Conservation (phyloP, 2,888 invertebrate species). For the Acrobasis consociella region DNA sequence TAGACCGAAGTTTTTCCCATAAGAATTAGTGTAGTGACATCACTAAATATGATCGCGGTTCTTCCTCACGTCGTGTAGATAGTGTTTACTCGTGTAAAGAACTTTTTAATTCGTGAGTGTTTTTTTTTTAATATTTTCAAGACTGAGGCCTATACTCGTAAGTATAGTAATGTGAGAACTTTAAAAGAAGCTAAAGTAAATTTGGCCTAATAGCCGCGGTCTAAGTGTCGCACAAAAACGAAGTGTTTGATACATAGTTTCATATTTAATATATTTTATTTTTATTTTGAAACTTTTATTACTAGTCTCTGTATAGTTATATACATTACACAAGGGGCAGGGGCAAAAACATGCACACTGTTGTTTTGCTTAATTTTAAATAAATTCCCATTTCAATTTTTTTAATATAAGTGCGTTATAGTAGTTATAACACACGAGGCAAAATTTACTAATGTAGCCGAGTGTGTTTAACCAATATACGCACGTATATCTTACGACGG, state of each 20-base stretch:
- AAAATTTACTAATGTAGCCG: no score
- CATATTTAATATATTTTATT: constrained; percentile 42
- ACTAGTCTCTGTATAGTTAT: constrained; percentile 71
- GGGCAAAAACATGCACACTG: not conserved
- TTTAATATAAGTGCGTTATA: no score
- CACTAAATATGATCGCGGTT: constrained; percentile 57
- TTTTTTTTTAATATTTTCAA: constrained; percentile 26
- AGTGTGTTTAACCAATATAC: no score
- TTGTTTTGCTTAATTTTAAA: not conserved
- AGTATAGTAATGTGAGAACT: constrained; percentile 23
- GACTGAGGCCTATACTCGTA: constrained; percentile 15
- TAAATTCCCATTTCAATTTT: not conserved
- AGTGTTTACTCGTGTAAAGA: constrained; percentile 31
- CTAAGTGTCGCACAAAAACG: constrained; percentile 38
- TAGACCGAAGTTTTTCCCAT: constrained; percentile 54
- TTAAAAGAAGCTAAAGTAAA: constrained; percentile 24
- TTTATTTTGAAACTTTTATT: constrained; percentile 35
- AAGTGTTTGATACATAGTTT: constrained; percentile 36
- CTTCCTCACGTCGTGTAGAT: constrained; percentile 54
- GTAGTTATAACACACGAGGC: no score
- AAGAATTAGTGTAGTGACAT: constrained; percentile 55
- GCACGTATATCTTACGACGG: no score
- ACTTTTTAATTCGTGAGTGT: constrained; percentile 29
- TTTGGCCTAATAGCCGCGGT: constrained; percentile 40
- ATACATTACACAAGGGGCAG: not conserved